phyloP scores from a whole-genome alignment of 2,888 invertebrate genomes.

The Tenthredo mesomela region DNA sequence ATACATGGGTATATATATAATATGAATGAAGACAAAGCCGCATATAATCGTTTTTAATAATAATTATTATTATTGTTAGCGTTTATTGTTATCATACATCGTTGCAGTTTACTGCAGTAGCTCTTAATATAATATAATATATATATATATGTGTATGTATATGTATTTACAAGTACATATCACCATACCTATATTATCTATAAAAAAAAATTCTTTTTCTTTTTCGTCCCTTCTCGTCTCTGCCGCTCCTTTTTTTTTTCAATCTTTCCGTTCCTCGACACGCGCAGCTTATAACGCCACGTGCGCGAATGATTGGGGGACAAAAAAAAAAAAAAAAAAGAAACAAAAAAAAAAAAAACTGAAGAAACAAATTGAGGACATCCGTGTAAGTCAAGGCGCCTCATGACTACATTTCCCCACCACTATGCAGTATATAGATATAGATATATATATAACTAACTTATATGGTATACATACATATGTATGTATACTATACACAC shows the following conservation, averaged over 20 bases:
- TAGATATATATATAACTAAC: background rate
- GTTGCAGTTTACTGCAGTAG: too few relatives aligned
- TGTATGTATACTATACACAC: background rate
- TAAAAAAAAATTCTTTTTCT: background rate
- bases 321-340: too few relatives aligned
- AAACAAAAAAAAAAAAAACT: background rate
- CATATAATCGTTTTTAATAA: too few relatives aligned
- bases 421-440: too few relatives aligned
- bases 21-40: background rate
- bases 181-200: background rate
- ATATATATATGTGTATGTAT: too few relatives aligned
- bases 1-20: too few relatives aligned
- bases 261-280: slow-evolving; percentile 3
- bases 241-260: background rate
- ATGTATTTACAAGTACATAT: too few relatives aligned
- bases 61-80: too few relatives aligned
- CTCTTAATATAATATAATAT: background rate
- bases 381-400: slow-evolving; percentile 51
- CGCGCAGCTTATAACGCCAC: slow-evolving; percentile 21
- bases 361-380: slow-evolving; percentile 50
- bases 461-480: background rate
- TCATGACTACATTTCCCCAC: slow-evolving; percentile 12
- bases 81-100: too few relatives aligned
- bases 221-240: background rate
- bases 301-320: slow-evolving; percentile 19